Base-by-base conservation (phyloP, 2,113 vertebrate genomes). In the Chaetodon trifascialis region DNA sequence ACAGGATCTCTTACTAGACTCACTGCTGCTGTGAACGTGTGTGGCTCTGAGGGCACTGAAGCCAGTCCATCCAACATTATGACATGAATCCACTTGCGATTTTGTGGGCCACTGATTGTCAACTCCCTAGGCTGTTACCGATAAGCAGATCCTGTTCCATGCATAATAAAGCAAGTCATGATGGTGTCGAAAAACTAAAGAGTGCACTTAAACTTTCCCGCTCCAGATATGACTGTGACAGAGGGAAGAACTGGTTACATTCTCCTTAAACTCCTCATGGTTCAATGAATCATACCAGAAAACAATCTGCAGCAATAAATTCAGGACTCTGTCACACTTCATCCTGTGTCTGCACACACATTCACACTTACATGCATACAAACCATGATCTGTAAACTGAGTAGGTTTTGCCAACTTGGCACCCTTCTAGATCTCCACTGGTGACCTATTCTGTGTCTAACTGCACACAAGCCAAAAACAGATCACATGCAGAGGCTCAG, bases 401-500 rank as follows among this genome's bases (percentile, higher is more conserved):
- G 83, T 17, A 63, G 38, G 47, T 83, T 80, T 70, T 63, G 38
- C 73, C 84, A 66, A 71, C 68, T 76, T 82, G 80, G 71, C 80
- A 56, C 42, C 62, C 40, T 58, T 87, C 82, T 65, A 67, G 70
- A 65, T 80, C 83, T 55, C 80, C 74, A 74, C 38, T 11, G 76
- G 84, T 83, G 85, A 86, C 70, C 84, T 80, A 74, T 76, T 85
- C 71, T 82, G 84, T 90, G 76, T 88, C 84, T 78, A 80, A 83
- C 66, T 86, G 86, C 84, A 90, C 90, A 89, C 74, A 87, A 90
- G 83, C 89, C 81, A 84, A 86, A 85, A 88, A 90, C 87, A 82
- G 83, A 87, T 90, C 87, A 91, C 89, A 94, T 94, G 92, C 93
- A 94, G 90, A 90, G 90, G 84, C 84, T 92, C 80, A 82, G 88